These are phyloP conservation scores for Pseudorectes ferrugineus DNA, from an alignment of 2,113 vertebrate species.

Conservation along the genomic window DNA sequence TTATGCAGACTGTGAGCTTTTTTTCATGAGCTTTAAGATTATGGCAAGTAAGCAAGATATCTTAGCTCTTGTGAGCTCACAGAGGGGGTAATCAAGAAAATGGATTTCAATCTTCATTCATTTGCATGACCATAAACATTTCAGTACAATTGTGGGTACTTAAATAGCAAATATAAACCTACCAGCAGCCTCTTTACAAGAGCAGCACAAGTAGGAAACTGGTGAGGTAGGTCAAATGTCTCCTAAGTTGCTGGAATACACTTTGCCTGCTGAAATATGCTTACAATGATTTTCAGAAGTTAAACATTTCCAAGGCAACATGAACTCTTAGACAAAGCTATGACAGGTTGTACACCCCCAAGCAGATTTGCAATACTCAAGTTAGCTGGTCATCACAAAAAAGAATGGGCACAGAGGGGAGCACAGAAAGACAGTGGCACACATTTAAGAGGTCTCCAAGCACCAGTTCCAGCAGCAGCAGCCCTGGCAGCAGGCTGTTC, in stretches of 20 bases:
- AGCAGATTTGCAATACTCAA: not conserved
- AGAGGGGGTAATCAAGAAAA: not conserved
- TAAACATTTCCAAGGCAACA: not conserved
- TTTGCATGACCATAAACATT: not conserved
- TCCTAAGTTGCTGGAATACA: not conserved
- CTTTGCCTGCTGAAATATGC: not conserved
- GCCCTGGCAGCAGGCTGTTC: not conserved
- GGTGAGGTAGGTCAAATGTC: not conserved
- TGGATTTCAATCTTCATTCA: not conserved
- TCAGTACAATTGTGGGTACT: not conserved
- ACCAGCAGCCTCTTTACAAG: not conserved
- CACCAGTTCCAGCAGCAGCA: not conserved
- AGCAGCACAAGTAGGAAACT: not conserved
- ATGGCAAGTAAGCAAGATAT: not conserved
- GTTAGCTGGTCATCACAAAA: not conserved
- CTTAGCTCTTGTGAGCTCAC: not conserved
- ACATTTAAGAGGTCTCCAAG: not conserved
- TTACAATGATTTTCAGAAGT: not conserved
- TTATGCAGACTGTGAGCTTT: not conserved
- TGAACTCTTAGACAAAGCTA: not conserved
- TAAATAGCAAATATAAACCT: not conserved
- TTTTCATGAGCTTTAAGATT: not conserved
- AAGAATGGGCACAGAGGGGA: accelerated
- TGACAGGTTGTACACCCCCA: not conserved
- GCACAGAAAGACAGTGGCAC: not conserved